Evolutionary conservation across 2,113 vertebrate genomes (phyloP).

Genomic region (Coreoperca whiteheadi): DNA sequence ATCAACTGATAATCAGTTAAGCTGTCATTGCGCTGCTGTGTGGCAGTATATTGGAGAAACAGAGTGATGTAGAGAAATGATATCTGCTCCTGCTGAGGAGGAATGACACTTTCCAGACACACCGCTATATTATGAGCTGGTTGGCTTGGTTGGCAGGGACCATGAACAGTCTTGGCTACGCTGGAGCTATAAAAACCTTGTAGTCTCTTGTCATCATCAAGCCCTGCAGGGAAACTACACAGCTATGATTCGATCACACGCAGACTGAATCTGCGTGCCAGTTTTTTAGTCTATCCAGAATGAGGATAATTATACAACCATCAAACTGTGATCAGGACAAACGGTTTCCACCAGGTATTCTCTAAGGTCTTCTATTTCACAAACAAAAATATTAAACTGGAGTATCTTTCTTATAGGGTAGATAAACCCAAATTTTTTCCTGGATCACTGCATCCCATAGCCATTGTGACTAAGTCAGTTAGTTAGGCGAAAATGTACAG

Average conservation of each 20-base stretch:
- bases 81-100: constrained; percentile 28
- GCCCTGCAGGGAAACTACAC: constrained; percentile 26
- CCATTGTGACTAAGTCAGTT: not conserved
- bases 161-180: constrained; percentile 11
- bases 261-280: constrained; percentile 9
- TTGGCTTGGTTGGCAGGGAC: not conserved
- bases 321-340: not conserved
- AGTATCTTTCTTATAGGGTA: not conserved
- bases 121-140: constrained; percentile 29
- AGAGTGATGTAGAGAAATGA: constrained; percentile 38
- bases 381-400: not conserved
- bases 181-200: constrained; percentile 12
- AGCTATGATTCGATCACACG: not conserved
- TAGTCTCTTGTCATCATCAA: constrained; percentile 8
- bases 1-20: constrained; percentile 55
- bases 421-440: not conserved
- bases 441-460: not conserved
- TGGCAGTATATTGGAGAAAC: constrained; percentile 6
- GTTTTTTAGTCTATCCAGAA: not conserved
- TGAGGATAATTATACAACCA: not conserved
- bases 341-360: not conserved
- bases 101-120: constrained; percentile 37
- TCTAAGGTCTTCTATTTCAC: not conserved
- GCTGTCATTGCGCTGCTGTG: constrained; percentile 37
- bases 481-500: not conserved